A percentile compares a stretch with the other conserved stretches of the same genome.
Evolutionary conservation across 2,113 vertebrate genomes (phyloP).

Genomic region (Atherinomorus stipes): DNA sequence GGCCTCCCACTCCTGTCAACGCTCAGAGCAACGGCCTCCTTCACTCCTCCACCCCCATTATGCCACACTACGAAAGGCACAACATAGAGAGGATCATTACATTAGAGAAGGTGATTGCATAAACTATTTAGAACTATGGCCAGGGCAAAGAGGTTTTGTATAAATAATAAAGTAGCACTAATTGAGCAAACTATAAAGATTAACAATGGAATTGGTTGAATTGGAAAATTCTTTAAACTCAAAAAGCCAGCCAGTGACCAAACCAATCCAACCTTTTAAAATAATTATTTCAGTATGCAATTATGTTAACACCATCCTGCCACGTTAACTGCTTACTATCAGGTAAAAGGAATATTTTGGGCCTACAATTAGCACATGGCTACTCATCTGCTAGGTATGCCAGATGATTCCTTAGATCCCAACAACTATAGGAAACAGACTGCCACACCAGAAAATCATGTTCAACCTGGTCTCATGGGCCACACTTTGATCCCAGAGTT

Average conservation of each 20-base stretch:
- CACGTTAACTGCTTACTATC: background rate
- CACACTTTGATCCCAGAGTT: background rate
- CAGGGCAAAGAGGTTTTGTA: conserved; percentile 16
- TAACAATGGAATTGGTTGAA: background rate
- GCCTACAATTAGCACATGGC: background rate
- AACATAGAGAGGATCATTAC: conserved; percentile 25
- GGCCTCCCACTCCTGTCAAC: conserved; percentile 50
- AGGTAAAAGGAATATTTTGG: conserved; percentile 7
- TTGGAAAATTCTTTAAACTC: conserved; percentile 6
- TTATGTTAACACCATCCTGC: background rate
- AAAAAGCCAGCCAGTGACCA: background rate
- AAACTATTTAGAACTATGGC: conserved; percentile 26
- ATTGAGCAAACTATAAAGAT: conserved; percentile 16
- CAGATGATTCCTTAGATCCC: background rate
- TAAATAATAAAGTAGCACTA: conserved; percentile 10
- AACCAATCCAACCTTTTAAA: background rate
- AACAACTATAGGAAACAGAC: background rate
- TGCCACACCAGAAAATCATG: background rate
- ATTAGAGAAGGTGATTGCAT: conserved; percentile 4
- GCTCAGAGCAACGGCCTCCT: conserved; percentile 43
- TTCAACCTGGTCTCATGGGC: background rate
- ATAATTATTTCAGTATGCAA: background rate
- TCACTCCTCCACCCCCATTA: conserved; percentile 68
- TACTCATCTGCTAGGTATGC: background rate
- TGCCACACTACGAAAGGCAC: conserved; percentile 24